Evolutionary conservation across 2,888 invertebrate species (phyloP), one percentile per base, ranked within the genome.

Genomic region (Cecidostiba fungosa): DNA sequence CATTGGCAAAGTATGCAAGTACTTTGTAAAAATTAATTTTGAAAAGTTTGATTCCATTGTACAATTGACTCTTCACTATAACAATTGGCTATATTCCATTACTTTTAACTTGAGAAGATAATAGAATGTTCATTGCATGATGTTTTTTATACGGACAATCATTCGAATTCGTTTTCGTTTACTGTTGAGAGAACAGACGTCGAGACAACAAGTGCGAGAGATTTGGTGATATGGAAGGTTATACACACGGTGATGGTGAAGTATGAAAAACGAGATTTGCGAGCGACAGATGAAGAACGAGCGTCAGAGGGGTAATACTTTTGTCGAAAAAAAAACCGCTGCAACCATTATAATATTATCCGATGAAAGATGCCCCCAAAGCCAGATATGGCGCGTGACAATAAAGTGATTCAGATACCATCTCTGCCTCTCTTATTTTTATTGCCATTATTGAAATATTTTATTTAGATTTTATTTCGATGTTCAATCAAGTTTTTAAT

Each of bases 361-460:
- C 90, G 90, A 91, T 92, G 91, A 92, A 92, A 92, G 91, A 92
- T 92, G 92, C 91, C 90, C 92, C 91, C 89, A 91, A 92, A 92
- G 92, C 92, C 92, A 92, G 91, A 91, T 89, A 91, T 93, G 92
- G 92, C 92, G 92, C 91, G 92, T 93, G 93, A 93, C 92, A 93
- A 93, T 93, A 93, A 93, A 93, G 91, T 93, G 92, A 93, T 93
- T 92, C 93, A 92, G 78, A 87, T 85, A 87, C 73, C 76, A 85
- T 19, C 2, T 72, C 23, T 77, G 10, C 19, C 36, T 54, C 14
- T 77, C n/a, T 74, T 36, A 50, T 77, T 77, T 50, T 23, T 8
- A 4, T 59, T 59, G 43, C 12, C 10, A 12, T 43, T n/a, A 12
- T 43, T 12, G 2, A 10, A 43, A 43, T 12, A 43, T 43, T 43